A percentile compares a stretch with the other conserved stretches of the same genome.
These are phyloP conservation scores for Idris sp. DNA, from an alignment of 1,140 invertebrate species.

Conservation along the genomic window DNA sequence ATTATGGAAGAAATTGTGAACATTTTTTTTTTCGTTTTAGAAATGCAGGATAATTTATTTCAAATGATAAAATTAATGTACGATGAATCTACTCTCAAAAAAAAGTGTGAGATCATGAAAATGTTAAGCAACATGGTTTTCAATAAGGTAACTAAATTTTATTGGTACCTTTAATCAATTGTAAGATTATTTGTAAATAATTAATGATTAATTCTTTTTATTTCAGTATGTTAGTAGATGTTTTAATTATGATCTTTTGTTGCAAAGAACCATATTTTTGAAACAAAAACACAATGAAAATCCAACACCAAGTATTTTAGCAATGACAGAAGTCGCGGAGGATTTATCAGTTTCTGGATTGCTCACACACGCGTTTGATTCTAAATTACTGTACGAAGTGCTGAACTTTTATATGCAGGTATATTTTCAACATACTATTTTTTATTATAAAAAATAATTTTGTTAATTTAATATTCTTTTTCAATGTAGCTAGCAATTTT, in stretches of 20 bases:
- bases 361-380: conserved; percentile 63
- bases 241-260: background rate
- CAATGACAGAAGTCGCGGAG: conserved; percentile 44
- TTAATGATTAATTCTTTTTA: conserved; percentile 6
- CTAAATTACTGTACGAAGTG: conserved; percentile 64
- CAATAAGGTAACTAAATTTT: conserved; percentile 73
- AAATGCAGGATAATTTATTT: conserved; percentile 65
- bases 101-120: conserved; percentile 70
- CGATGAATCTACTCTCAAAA: conserved; percentile 63
- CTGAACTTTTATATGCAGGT: conserved; percentile 71
- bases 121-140: conserved; percentile 63
- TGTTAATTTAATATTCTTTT: conserved; percentile 10
- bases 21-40: no score
- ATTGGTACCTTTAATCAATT: no score
- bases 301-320: conserved; percentile 54
- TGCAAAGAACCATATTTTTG: conserved; percentile 60
- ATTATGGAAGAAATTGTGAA: no score
- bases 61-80: conserved; percentile 67
- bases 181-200: conserved; percentile 1
- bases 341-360: conserved; percentile 67
- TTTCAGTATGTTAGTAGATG: conserved; percentile 31
- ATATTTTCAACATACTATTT: conserved; percentile 12
- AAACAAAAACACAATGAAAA: conserved; percentile 54
- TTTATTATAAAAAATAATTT: no score
- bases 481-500: conserved; percentile 53